Base-by-base conservation (phyloP, 2,113 vertebrate genomes). In the Barnardius zonarius region DNA sequence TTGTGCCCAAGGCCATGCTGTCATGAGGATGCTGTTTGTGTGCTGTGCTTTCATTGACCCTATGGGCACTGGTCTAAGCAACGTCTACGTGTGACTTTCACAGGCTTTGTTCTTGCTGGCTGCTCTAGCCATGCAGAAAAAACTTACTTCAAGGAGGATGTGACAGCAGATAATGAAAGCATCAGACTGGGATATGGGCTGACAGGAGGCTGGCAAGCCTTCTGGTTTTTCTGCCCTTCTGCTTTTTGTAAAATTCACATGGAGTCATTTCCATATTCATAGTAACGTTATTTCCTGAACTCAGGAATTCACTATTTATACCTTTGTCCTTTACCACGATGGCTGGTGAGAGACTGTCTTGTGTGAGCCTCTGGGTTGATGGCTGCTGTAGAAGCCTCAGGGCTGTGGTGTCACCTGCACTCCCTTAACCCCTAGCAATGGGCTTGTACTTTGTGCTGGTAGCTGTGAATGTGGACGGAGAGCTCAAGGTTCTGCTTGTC, bases 81-180 rank as follows among this genome's bases (percentile, higher is more conserved):
- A 15, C 24, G 15, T 43, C 41, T 17, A 24, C 44, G 6, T 0
- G 0, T 2, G 20, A 37, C 31, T 87, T 94, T 8, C 28, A 55
- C 0, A 11, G 17, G 67, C 69, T 82, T 76, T 63, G 25, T 35
- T 73, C 79, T 61, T 85, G 52, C 78, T 93, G 90, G n/a, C 49
- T 83, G 0, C 24, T 88, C 27, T 73, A 94, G 82, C 74, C 33
- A 3, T 17, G 27, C 41, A n/a, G 59, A 67, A 80, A 80, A 82
- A 76, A 78, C 19, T 70, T 78, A 13, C 13, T 66, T 66, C 22
- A 30, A 28, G 72, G 30, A 15, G 57, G 28, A 23, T 57, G n/a
- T 52, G 48, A 24, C 22, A 48, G 27, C 44, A 91, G 48, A 20
- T 79, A 39, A 48, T 52, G 44, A 35, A 81, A 86, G 12, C 46